A percentile compares a stretch with the other conserved stretches of the same genome.
Evolutionary conservation across 1,140 invertebrate genomes (phyloP).

Genomic region (Penaeus indicus): DNA sequence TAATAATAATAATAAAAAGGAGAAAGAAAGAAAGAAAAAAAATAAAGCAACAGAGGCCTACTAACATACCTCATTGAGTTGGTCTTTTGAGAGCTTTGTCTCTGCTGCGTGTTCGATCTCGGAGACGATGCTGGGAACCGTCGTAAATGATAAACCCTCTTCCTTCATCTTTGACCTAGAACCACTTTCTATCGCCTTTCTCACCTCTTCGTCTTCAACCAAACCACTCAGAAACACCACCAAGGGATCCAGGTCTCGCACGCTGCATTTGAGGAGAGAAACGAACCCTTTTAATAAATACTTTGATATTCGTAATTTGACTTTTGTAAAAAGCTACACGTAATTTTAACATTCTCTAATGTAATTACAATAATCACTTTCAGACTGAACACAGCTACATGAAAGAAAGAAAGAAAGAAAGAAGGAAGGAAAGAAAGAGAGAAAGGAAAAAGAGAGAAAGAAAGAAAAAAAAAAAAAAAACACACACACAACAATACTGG

Average conservation of each 20-base stretch:
- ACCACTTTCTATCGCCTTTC: constrained; percentile 33
- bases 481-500: too few relatives aligned
- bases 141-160: constrained; percentile 40
- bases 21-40: too few relatives aligned
- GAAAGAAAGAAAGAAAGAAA: too few relatives aligned
- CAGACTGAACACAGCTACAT: too few relatives aligned
- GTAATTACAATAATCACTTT: too few relatives aligned
- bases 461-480: too few relatives aligned
- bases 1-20: too few relatives aligned
- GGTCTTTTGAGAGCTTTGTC: constrained; percentile 43
- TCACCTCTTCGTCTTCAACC: constrained; percentile 35
- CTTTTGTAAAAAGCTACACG: not conserved
- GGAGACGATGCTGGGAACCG: constrained; percentile 34
- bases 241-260: constrained; percentile 31
- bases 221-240: constrained; percentile 49
- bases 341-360: too few relatives aligned
- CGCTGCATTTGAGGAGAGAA: constrained; percentile 9
- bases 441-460: too few relatives aligned
- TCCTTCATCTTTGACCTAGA: constrained; percentile 34
- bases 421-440: too few relatives aligned
- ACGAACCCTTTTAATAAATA: not conserved
- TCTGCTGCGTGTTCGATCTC: constrained; percentile 43
- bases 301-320: not conserved
- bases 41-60: not conserved
- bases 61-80: constrained; percentile 46